These are phyloP conservation scores for Holocentrus rufus DNA, from an alignment of 2,797 vertebrate genomes.

Conservation along the genomic window DNA sequence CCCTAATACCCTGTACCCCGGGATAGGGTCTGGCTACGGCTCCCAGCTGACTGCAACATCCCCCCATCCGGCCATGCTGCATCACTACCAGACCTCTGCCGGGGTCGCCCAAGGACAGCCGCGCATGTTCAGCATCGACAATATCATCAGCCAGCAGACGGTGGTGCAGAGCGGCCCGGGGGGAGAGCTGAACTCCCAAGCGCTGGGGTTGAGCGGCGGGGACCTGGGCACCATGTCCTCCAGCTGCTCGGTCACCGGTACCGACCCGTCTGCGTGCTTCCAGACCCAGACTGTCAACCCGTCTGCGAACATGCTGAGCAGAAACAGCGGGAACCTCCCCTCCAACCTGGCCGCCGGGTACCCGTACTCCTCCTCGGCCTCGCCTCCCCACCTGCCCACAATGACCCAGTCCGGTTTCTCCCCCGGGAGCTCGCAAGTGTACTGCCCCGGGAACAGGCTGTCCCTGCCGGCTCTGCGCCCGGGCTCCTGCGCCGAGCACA, in stretches of 20 bases:
- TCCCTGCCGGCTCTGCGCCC: conserved; percentile 83
- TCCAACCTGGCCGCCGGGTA: conserved; percentile 79
- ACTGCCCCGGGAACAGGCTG: conserved; percentile 84
- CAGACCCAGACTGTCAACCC: conserved; percentile 80
- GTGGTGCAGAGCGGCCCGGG: conserved; percentile 79
- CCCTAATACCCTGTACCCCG: conserved; percentile 80
- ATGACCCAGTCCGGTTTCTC: conserved; percentile 86
- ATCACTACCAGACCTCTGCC: conserved; percentile 83
- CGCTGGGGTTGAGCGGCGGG: conserved; percentile 78
- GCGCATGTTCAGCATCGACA: conserved; percentile 95
- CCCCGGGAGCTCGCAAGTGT: conserved; percentile 85
- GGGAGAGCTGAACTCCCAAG: conserved; percentile 78
- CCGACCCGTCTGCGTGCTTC: conserved; percentile 85
- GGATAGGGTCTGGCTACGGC: conserved; percentile 79
- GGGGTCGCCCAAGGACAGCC: conserved; percentile 81
- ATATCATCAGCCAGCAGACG: conserved; percentile 90
- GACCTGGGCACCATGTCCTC: conserved; percentile 83
- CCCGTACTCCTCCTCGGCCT: conserved; percentile 84
- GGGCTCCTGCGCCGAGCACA: conserved; percentile 84
- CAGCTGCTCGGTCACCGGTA: conserved; percentile 80
- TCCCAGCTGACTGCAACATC: conserved; percentile 77
- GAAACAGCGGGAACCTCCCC: conserved; percentile 76
- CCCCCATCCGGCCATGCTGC: conserved; percentile 84
- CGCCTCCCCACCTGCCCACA: conserved; percentile 82
- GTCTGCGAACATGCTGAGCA: conserved; percentile 76